Percentiles rank a stretch among this genome's conserved stretches.
phyloP scores from a whole-genome alignment of 2,888 invertebrate genomes.

The Alsophila aescularia region DNA sequence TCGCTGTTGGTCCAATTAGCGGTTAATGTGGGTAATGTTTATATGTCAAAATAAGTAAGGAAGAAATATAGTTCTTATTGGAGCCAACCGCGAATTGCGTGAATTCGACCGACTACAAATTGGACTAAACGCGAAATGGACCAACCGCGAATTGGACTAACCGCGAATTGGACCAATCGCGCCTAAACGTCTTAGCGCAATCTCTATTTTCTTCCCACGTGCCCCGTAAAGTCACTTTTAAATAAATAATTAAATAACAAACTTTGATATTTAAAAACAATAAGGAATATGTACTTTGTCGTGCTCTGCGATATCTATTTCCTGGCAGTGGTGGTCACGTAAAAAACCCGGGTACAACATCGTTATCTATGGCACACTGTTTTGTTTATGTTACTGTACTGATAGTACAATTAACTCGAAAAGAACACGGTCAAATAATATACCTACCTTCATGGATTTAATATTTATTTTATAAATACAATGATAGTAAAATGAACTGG shows the following conservation, averaged over 20 bases:
- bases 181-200: slow-evolving; percentile 11
- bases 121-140: too few relatives aligned
- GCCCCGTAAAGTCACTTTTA: slow-evolving; percentile 15
- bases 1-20: too few relatives aligned
- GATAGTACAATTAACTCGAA: slow-evolving; percentile 13
- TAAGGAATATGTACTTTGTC: slow-evolving; percentile 13
- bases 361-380: slow-evolving; percentile 9
- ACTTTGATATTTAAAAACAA: slow-evolving; percentile 13
- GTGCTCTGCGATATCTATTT: slow-evolving; percentile 16
- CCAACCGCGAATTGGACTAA: too few relatives aligned
- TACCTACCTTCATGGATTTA: neutral
- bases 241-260: slow-evolving; percentile 12
- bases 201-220: slow-evolving; percentile 25
- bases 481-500: too few relatives aligned
- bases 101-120: too few relatives aligned
- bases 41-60: too few relatives aligned
- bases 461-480: too few relatives aligned
- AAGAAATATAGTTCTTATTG: too few relatives aligned
- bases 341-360: slow-evolving; percentile 22
- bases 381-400: slow-evolving; percentile 6
- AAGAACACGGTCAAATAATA: neutral
- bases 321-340: slow-evolving; percentile 15
- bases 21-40: too few relatives aligned
- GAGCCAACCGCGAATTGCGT: too few relatives aligned
- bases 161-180: too few relatives aligned